Percentiles rank a stretch among this genome's conserved stretches.
phyloP scores from a whole-genome alignment of 2,797 vertebrate species.

The Phataginus tetradactyla region DNA sequence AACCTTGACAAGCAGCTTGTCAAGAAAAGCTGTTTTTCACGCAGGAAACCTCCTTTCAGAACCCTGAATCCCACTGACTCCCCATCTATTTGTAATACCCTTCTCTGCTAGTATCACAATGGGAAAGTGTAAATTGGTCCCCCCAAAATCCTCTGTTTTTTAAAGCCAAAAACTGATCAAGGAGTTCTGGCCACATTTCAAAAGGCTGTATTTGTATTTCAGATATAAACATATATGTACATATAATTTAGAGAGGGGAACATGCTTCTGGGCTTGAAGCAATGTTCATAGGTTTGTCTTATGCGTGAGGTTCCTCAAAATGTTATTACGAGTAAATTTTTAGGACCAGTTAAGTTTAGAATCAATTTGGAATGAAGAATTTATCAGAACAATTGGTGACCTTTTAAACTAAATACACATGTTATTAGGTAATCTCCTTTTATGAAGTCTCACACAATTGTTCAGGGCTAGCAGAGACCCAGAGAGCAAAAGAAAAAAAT shows the following conservation, averaged over 20 bases:
- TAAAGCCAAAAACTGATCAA: conserved; percentile 83
- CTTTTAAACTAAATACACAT: not conserved
- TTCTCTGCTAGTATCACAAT: conserved; percentile 82
- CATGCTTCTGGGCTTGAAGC: conserved; percentile 44
- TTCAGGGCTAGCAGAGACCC: not conserved
- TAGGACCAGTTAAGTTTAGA: conserved; percentile 46
- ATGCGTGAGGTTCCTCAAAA: conserved; percentile 24
- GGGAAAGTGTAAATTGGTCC: conserved; percentile 78
- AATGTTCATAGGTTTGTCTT: conserved; percentile 52
- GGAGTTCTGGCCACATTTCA: conserved; percentile 80
- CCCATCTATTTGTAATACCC: conserved; percentile 83
- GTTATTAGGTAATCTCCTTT: not conserved
- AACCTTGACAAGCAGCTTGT: conserved; percentile 85
- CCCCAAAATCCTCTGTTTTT: conserved; percentile 80
- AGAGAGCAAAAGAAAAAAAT: not conserved
- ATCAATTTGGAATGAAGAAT: conserved; percentile 41
- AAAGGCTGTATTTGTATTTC: conserved; percentile 79
- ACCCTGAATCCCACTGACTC: conserved; percentile 77
- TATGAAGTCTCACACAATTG: not conserved
- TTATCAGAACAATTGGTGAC: not conserved
- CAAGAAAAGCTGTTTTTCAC: conserved; percentile 84
- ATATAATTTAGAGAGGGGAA: conserved; percentile 63
- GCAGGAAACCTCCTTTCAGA: conserved; percentile 82
- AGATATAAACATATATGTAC: conserved; percentile 77
- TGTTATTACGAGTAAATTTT: conserved; percentile 6